A percentile compares a stretch with the other conserved stretches of the same genome.
These are phyloP conservation scores for Tragelaphus buxtoni DNA, from an alignment of 2,113 vertebrate species.

Conservation along the genomic window DNA sequence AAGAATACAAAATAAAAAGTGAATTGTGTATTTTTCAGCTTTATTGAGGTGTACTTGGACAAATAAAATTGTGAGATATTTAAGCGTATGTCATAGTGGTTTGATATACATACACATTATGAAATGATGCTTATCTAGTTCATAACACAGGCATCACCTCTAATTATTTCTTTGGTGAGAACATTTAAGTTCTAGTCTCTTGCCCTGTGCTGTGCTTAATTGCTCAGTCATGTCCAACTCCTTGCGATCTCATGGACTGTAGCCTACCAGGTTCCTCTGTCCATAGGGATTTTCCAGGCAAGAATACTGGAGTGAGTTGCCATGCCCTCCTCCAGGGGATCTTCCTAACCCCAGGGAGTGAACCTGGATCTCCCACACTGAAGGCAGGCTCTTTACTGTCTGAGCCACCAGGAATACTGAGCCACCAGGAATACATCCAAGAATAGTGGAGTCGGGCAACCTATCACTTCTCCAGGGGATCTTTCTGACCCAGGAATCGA, in stretches of 20 bases:
- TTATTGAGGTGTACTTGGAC: neutral
- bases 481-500: neutral
- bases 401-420: neutral
- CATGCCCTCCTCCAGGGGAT: neutral
- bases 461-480: neutral
- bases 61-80: neutral
- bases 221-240: fast-evolving
- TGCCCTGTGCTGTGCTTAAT: neutral
- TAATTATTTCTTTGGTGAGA: neutral
- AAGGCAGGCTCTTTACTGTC: neutral
- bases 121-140: neutral
- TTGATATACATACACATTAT: too few species aligned
- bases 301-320: neutral
- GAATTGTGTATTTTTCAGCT: neutral
- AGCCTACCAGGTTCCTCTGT: neutral
- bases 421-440: neutral
- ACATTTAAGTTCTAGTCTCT: neutral
- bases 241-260: neutral
- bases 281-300: neutral
- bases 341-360: neutral
- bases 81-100: neutral
- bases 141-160: neutral
- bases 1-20: neutral
- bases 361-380: neutral
- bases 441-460: neutral